Base-by-base conservation (phyloP, 2,113 vertebrate species). In the Aspidoscelis tigris region DNA sequence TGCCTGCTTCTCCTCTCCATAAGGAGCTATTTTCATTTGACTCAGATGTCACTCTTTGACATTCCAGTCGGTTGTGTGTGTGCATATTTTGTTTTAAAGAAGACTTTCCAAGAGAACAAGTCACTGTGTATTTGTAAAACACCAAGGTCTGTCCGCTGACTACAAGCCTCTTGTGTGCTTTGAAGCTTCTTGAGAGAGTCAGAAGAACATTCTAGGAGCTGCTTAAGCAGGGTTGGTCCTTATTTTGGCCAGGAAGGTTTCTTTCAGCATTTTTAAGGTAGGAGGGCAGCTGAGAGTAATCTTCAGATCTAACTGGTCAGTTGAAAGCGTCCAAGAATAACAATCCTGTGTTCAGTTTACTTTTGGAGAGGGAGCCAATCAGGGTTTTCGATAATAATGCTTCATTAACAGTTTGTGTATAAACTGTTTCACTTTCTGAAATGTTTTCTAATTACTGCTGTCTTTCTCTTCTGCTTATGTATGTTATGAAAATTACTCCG, bases 401-500 rank as follows among this genome's bases (percentile, higher is more conserved):
- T 87, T 91, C 92, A 92, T 92, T 91, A 92, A 91, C 90, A 92
- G 73, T 86, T 93, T 90, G 78, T 92, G 50, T 69, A 78, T 74
- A 88, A 85, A 87, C 81, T 84, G 10, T 84, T 79, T 43, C 64
- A 75, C 82, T 81, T 47, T 2, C 84, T 50, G 79, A 80, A 90
- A 88, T 71, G 76, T 89, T 92, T 91, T 90, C 86, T 89, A 93
- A 93, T 94, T 84, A 85, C 86, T 44, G 66, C 72, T 78, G 24
- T 55, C 70, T 64, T 41, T 86, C 84, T 79, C 24, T 53, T 66
- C 26, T 41, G 70, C 81, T 22, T 76, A 53, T 61, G 39, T 92
- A 72, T 92, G 90, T 89, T 81, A 72, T 91, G 87, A 65, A 79
- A 89, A 89, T 92, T 86, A 69, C 92, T 91, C 83, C 53, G 41